Conservation (phyloP, 2,797 vertebrate genomes). For the Antrozous pallidus region DNA sequence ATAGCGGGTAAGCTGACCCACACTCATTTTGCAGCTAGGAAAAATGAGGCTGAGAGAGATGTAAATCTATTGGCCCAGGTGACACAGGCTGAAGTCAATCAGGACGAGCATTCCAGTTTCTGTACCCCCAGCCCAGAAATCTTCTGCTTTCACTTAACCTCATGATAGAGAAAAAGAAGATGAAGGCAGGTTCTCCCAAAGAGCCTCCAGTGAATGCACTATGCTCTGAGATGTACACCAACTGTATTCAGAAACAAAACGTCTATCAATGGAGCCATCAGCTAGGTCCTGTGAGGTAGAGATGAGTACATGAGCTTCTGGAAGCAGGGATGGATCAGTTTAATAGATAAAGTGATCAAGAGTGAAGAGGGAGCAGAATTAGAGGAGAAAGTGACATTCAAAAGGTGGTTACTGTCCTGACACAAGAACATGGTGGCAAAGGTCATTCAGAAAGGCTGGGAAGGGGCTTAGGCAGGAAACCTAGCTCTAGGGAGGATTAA, state of each 20-base stretch:
- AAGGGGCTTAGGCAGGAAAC: neutral
- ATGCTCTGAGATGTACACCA: neutral
- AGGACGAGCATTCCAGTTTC: neutral
- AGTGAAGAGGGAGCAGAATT: neutral
- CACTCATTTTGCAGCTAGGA: neutral
- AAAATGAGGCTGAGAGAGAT: neutral
- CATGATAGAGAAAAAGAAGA: neutral
- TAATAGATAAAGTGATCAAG: neutral
- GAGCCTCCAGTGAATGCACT: neutral
- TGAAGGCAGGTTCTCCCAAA: neutral
- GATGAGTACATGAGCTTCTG: neutral
- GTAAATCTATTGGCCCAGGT: neutral
- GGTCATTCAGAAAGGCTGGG: neutral
- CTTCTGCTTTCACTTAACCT: neutral
- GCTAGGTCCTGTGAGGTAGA: neutral
- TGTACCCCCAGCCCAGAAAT: neutral
- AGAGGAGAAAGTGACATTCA: neutral
- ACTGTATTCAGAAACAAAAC: neutral
- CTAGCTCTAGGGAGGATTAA: neutral
- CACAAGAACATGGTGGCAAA: neutral
- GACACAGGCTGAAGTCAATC: rapidly evolving
- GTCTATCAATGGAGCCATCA: too few relatives aligned
- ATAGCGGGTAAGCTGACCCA: rapidly evolving
- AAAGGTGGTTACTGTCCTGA: neutral
- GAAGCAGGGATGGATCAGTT: neutral